Conservation (phyloP, 2,797 vertebrate species). For the Toxotes lorentzi region DNA sequence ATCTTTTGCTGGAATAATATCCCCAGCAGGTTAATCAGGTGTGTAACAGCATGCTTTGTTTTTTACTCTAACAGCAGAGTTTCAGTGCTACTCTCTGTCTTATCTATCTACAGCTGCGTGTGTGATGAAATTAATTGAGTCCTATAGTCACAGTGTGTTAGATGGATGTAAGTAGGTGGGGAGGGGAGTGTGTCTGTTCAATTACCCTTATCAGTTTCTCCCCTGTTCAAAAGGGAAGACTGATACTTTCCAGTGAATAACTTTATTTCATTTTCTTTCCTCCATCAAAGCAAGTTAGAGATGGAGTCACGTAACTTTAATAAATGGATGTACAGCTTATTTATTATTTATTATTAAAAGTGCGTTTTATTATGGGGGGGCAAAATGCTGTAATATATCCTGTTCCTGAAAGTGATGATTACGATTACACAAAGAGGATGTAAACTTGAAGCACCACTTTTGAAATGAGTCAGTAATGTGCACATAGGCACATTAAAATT, state of each 20-base stretch:
- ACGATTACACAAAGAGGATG: not conserved
- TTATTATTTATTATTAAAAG: conserved; percentile 27
- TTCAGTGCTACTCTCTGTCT: conserved; percentile 1
- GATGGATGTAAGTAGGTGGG: conserved; percentile 3
- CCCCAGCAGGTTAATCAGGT: not conserved
- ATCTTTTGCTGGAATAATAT: not conserved
- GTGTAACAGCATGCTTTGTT: not conserved
- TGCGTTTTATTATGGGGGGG: conserved; percentile 26
- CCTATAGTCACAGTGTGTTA: conserved; percentile 11
- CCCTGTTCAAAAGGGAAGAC: not conserved
- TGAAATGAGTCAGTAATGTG: not conserved
- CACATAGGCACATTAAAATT: too few species aligned
- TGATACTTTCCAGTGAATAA: conserved; percentile 10
- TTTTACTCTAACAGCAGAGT: not conserved
- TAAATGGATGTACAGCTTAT: conserved; percentile 11
- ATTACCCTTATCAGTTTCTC: not conserved
- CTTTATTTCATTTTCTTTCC: conserved; percentile 15
- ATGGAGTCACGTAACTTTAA: conserved; percentile 13
- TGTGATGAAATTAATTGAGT: conserved; percentile 2
- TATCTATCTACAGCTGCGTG: conserved; percentile 12
- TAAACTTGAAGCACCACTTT: not conserved
- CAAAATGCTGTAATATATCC: conserved; percentile 11
- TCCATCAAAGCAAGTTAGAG: conserved; percentile 42
- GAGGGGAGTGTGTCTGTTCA: not conserved
- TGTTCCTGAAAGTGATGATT: not conserved